Evolutionary conservation across 2,888 invertebrate species (phyloP).

Genomic region (Polymixis flavicincta): DNA sequence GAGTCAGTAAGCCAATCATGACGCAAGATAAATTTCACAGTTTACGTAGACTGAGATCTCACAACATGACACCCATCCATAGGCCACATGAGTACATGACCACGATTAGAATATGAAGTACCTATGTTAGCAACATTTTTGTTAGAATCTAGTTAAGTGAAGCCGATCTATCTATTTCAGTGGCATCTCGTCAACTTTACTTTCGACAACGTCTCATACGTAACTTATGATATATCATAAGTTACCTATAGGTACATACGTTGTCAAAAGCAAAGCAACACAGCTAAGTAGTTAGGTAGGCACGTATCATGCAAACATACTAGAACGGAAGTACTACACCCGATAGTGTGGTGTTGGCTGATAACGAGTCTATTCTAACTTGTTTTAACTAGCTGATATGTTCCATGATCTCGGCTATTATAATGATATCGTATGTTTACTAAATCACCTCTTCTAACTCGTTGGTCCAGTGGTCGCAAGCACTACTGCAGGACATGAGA

Average conservation of each 20-base stretch:
- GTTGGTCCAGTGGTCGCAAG: neutral
- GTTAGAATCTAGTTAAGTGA: neutral
- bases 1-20: neutral
- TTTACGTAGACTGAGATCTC: neutral
- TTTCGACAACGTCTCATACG: too few relatives aligned
- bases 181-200: slow-evolving; percentile 4
- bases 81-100: neutral
- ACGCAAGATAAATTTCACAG: neutral
- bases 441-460: neutral
- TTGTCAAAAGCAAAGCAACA: slow-evolving; percentile 17
- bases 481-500: neutral
- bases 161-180: slow-evolving; percentile 46
- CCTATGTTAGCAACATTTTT: slow-evolving; percentile 8
- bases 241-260: too few relatives aligned
- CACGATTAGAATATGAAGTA: neutral
- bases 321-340: slow-evolving; percentile 66
- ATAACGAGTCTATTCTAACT: slow-evolving; percentile 54
- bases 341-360: slow-evolving; percentile 61
- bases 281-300: neutral
- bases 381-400: slow-evolving; percentile 47
- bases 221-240: too few relatives aligned
- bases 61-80: too few relatives aligned
- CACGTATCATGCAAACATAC: slow-evolving; percentile 51
- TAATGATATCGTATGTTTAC: neutral
- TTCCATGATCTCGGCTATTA: slow-evolving; percentile 32